Evolutionary conservation across 2,888 invertebrate species (phyloP), one percentile per base, ranked within the genome.

Genomic region (Dryocosmus kuriphilus): DNA sequence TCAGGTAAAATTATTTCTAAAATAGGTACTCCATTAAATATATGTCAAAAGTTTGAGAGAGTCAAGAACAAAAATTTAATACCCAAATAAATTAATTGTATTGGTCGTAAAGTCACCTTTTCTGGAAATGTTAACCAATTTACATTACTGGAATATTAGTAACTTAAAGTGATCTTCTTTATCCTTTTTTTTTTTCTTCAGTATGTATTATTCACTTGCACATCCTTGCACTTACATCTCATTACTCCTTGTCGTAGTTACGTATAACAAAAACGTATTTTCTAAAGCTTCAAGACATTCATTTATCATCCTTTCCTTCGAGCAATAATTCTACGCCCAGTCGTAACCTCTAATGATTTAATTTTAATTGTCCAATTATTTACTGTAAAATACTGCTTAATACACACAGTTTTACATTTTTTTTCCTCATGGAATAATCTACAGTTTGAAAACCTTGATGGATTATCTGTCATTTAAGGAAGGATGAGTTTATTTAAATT

Each of bases 281-380:
- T 24, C 8, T 57, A 24, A 35, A 62, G 24, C 14, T 74, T 38
- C 14, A 60, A 41, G 35, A 22, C n/a, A 38, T n/a, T 62, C 81
- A 85, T 85, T 74, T 74, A 83, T 86, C 85, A 84, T 85, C 75
- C 80, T 80, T 85, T 85, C 82, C 82, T 85, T 77, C 77, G 73
- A 62, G 60, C 19, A 27, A 61, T 61, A 7, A 30, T 61, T 62
- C 9, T 57, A 14, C n/a, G 9, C 57, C 16, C 51, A n/a, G 7
- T 24, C 14, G 8, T 1, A 62, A 32, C 22, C 1, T 22, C 9
- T 9, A 19, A 8, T 62, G 32, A 62, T 62, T 62, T 32, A 62
- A 35, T 62, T 62, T 32, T 62, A 62, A 35, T 19, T 62, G 32
- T n/a, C 62, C 62, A 62, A 62, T 62, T 62, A 62, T 51, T n/a